Evolutionary conservation across 2,113 vertebrate species (phyloP), one percentile per base, ranked within the genome.

Genomic region (Orientallactaga bullata): DNA sequence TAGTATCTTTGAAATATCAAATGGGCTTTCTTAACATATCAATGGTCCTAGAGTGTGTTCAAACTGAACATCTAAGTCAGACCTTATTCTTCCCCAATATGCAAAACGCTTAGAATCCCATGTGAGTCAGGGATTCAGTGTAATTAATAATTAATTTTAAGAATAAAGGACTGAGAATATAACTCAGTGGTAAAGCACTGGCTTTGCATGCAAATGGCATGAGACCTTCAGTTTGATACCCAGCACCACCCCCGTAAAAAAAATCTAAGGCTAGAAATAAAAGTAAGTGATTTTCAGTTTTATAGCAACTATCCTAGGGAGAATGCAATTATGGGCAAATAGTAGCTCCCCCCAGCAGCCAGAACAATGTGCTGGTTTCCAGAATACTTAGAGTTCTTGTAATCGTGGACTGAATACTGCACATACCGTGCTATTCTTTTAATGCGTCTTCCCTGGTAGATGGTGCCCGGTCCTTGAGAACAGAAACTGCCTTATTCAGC

Each of bases 1-100:
- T 91, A 69, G 61, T 77, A 51, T 76, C 71, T 91, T 91, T 82
- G 17, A 61, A 63, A 88, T 95, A 88, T n/a, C 73, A 79, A 88
- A 60, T 80, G 24, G 32, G 61, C 37, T 26, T 93, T 90, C 23
- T 69, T 74, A 58, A 95, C 88, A 47, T 76, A 77, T n/a, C 26
- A 84, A 58, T 32, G 58, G 82, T 42, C 66, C 7, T 24, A 91
- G 66, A 90, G 85, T 92, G 16, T 66, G 77, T 89, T 89, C 21
- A 28, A 32, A 73, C 73, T 92, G 83, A 90, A 78, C 61, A 90
- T 65, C 74, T 89, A 87, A 91, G 58, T 63, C 26, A 26, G 58
- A 61, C n/a, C 24, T 95, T 35, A 66, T 95, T 94, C 30, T 87
- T 95, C 89, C 11, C 21, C 21, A 85, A 61, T 71, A 68, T 47